Base-by-base conservation (phyloP, 1,140 invertebrate species). In the Heliothis virescens region DNA sequence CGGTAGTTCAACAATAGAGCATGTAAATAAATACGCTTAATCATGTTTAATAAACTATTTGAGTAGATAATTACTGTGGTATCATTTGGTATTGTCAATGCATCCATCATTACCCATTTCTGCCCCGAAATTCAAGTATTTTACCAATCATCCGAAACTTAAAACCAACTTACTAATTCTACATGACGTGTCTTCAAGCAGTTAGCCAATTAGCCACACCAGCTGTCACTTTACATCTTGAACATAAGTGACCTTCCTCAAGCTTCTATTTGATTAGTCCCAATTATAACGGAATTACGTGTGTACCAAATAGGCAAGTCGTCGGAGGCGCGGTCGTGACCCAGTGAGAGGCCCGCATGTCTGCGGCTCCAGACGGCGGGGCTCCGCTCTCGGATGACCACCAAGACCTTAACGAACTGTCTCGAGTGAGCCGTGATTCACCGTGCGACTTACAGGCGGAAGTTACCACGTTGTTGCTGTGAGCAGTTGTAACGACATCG, bases 331-430 rank as follows among this genome's bases (percentile, higher is more conserved):
- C 62, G 60, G 85, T 67, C 83, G 82, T 93, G 90, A 93, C 90
- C 90, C 83, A 92, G 85, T 90, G 81, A 81, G 79, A 76, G 82
- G 85, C 91, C 91, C 91, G 91, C 90, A 92, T 92, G 87, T 83
- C 84, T 85, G 80, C 73, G 76, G 21, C 74, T 69, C 79, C 85
- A 92, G 90, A 92, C 90, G 75, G 90, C 89, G 82, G 81, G 90
- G 83, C 88, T 85, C 84, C 83, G 52, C 79, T 89, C 87, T 89
- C 80, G 73, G 80, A 88, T 90, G 88, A 91, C 90, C 89, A 90
- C 82, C 85, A 85, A 88, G 87, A 83, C 80, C 52, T 57, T 69
- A 78, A 77, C 26, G 74, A 52, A 57, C 29, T 18, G 75, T 78
- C 75, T 78, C 62, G 18, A 78, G 75, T 71, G 67, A 3, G 15